Conservation (phyloP, 2,113 vertebrate species). For the Rhegmatorhina hoffmannsi region DNA sequence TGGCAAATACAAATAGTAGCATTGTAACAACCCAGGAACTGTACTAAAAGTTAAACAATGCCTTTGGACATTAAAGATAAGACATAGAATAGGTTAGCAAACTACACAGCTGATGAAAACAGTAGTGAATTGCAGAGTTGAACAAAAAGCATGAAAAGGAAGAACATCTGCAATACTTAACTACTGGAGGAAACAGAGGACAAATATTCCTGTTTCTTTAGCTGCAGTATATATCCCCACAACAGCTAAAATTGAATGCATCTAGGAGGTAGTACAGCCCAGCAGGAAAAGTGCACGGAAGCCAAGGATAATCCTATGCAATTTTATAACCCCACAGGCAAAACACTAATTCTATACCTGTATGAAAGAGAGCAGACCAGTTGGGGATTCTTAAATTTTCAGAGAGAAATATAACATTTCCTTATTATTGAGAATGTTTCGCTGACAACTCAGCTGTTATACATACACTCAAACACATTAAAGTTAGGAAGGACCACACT, state of each 20-base stretch:
- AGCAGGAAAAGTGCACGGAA: neutral
- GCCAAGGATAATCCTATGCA: neutral
- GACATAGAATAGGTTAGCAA: constrained; percentile 56
- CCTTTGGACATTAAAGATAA: constrained; percentile 56
- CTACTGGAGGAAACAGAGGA: constrained; percentile 31
- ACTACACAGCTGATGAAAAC: constrained; percentile 59
- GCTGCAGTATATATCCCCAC: neutral
- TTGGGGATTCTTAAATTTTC: neutral
- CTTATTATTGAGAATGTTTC: neutral
- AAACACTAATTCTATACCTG: neutral
- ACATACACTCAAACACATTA: neutral
- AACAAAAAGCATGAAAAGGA: constrained; percentile 56
- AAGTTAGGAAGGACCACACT: neutral
- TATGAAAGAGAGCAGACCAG: neutral
- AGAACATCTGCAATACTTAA: constrained; percentile 63
- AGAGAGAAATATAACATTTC: neutral
- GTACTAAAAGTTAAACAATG: constrained; percentile 59
- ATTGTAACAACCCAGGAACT: constrained; percentile 63
- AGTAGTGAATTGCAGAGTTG: constrained; percentile 42
- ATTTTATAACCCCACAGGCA: neutral
- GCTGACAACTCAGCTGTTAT: neutral
- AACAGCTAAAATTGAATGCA: constrained; percentile 7
- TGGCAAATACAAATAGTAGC: constrained; percentile 41
- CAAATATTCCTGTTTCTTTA: constrained; percentile 54
- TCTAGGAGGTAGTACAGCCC: neutral